A percentile compares a stretch with the other conserved stretches of the same genome.
Conservation (phyloP, 2,797 vertebrate genomes). For the Pangasius mekongensis region DNA sequence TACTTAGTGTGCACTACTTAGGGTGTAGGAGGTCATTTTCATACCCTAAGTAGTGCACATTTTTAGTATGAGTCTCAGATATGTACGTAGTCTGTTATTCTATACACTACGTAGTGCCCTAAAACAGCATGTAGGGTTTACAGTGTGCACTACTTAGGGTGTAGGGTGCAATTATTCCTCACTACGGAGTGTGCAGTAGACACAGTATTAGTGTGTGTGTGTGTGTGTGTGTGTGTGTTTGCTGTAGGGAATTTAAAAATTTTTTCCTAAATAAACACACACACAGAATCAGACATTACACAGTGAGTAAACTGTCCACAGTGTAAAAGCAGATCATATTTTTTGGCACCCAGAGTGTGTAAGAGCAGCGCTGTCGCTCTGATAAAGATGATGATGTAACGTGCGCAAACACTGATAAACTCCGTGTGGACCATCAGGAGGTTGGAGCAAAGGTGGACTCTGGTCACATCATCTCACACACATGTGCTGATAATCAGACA, state of each 20-base stretch:
- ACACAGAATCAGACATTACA: neutral
- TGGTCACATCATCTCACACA: neutral
- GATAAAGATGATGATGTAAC: slow-evolving; percentile 7
- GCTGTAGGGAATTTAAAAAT: neutral
- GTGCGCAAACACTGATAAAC: neutral
- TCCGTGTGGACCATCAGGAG: neutral
- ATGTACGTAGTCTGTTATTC: no score
- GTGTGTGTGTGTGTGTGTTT: no score
- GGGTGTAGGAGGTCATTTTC: neutral
- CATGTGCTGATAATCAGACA: neutral
- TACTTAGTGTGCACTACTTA: neutral
- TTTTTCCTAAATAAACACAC: neutral
- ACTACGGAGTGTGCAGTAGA: neutral
- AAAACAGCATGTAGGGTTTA: no score
- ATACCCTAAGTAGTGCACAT: neutral
- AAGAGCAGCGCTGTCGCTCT: neutral
- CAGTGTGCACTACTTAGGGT: neutral
- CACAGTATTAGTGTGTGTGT: no score
- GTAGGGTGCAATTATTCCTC: neutral
- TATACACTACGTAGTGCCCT: no score
- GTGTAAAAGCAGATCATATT: neutral
- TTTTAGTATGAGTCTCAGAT: neutral
- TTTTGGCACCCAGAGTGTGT: neutral
- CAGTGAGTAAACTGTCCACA: neutral
- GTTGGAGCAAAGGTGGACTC: slow-evolving; percentile 1